Conservation (phyloP, 2,888 invertebrate genomes). For the Diachrysia chrysitis region DNA sequence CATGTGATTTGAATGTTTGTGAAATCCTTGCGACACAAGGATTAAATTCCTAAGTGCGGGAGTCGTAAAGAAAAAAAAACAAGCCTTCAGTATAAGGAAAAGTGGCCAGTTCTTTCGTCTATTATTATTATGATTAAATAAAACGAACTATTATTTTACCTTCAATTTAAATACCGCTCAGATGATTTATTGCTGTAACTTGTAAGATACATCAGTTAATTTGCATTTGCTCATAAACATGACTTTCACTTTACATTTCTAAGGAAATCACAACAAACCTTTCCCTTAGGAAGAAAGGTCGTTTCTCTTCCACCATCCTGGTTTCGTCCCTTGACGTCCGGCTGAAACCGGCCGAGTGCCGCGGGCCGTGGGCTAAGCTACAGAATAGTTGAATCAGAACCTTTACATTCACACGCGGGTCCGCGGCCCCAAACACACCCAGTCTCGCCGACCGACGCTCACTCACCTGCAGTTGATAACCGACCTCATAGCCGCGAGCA, state of each 20-base stretch:
- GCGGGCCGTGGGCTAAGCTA: conserved; percentile 13
- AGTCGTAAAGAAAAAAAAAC: too few species aligned
- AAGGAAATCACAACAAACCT: conserved; percentile 25
- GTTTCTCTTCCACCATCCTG: conserved; percentile 61
- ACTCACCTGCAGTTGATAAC: conserved; percentile 79
- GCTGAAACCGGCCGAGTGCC: conserved; percentile 46
- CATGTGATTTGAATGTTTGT: too few species aligned
- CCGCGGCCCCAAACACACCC: conserved; percentile 69
- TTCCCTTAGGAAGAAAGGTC: conserved; percentile 57
- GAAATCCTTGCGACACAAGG: too few species aligned
- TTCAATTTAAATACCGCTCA: conserved; percentile 11
- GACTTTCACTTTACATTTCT: conserved; percentile 41
- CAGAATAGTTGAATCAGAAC: conserved; percentile 33
- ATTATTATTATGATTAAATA: background rate
- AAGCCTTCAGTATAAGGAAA: background rate
- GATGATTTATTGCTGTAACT: conserved; percentile 28
- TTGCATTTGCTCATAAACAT: conserved; percentile 18
- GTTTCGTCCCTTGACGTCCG: conserved; percentile 52
- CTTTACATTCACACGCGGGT: conserved; percentile 67
- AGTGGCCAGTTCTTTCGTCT: background rate
- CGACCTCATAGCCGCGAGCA: conserved; percentile 75
- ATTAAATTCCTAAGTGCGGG: too few species aligned
- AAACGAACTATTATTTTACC: conserved; percentile 6
- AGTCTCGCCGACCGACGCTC: conserved; percentile 71
- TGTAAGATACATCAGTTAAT: conserved; percentile 19